phyloP scores from a whole-genome alignment of 2,797 vertebrate genomes.

The Huso huso region DNA sequence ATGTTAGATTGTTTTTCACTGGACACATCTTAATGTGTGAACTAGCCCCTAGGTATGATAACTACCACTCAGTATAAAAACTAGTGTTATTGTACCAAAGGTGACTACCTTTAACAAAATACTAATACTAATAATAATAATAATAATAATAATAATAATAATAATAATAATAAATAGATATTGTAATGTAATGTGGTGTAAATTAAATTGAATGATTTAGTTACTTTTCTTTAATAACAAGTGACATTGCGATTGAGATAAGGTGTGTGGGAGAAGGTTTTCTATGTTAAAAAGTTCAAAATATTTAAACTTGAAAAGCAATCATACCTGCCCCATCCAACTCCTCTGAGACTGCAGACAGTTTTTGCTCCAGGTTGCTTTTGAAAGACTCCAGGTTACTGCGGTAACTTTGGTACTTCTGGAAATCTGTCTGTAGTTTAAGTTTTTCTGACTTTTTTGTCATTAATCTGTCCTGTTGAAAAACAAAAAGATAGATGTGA shows the following conservation, averaged over 20 bases:
- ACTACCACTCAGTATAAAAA: background rate
- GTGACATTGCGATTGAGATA: too few species aligned
- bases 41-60: background rate
- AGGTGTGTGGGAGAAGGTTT: too few species aligned
- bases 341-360: constrained; percentile 61
- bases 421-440: constrained; percentile 75
- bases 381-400: constrained; percentile 68
- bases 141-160: too few species aligned
- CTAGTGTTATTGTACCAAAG: background rate
- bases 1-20: background rate
- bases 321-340: constrained; percentile 64
- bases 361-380: constrained; percentile 64
- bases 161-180: too few species aligned
- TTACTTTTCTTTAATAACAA: too few species aligned
- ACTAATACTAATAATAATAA: constrained; percentile 15
- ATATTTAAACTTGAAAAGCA: too few species aligned
- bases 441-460: constrained; percentile 66
- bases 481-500: constrained; percentile 11
- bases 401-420: constrained; percentile 77
- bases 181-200: too few species aligned
- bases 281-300: too few species aligned
- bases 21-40: background rate
- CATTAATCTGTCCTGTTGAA: constrained; percentile 75
- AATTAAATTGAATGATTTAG: too few species aligned
- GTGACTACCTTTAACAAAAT: background rate